phyloP scores from a whole-genome alignment of 2,888 invertebrate genomes.

The Scaptomyza flava region DNA sequence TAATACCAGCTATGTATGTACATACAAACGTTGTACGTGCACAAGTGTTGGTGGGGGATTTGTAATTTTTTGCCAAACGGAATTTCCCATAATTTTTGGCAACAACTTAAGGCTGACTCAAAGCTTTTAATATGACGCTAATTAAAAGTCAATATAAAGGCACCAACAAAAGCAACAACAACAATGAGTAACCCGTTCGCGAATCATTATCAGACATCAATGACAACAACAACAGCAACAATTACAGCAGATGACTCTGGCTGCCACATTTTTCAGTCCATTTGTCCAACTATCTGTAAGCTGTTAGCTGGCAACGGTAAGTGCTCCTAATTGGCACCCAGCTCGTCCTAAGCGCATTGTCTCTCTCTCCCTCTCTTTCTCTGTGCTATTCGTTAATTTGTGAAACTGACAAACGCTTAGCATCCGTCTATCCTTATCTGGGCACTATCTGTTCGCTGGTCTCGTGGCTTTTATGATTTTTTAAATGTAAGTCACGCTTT shows the following conservation, averaged over 20 bases:
- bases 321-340: slow-evolving; percentile 69
- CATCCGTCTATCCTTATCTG: slow-evolving; percentile 59
- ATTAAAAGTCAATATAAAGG: slow-evolving; percentile 69
- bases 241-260: slow-evolving; percentile 12
- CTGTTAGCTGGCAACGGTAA: slow-evolving; percentile 44
- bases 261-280: background rate
- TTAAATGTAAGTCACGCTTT: slow-evolving; percentile 81
- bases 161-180: slow-evolving; percentile 29
- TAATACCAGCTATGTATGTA: slow-evolving; percentile 26
- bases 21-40: background rate
- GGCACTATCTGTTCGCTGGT: slow-evolving; percentile 49
- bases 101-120: slow-evolving; percentile 32
- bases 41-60: slow-evolving; percentile 42
- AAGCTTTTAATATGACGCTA: slow-evolving; percentile 57
- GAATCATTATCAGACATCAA: slow-evolving; percentile 59
- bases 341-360: slow-evolving; percentile 54
- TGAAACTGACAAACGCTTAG: slow-evolving; percentile 60
- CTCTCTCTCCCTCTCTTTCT: background rate
- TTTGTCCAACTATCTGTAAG: slow-evolving; percentile 10
- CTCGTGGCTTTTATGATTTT: slow-evolving; percentile 76
- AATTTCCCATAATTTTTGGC: slow-evolving; percentile 64
- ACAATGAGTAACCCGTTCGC: slow-evolving; percentile 53
- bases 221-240: background rate
- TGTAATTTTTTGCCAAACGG: slow-evolving; percentile 54
- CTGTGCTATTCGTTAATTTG: slow-evolving; percentile 61